Percentiles rank a stretch among this genome's conserved stretches.
phyloP scores from a whole-genome alignment of 2,113 vertebrate species.

The Panurus biarmicus region DNA sequence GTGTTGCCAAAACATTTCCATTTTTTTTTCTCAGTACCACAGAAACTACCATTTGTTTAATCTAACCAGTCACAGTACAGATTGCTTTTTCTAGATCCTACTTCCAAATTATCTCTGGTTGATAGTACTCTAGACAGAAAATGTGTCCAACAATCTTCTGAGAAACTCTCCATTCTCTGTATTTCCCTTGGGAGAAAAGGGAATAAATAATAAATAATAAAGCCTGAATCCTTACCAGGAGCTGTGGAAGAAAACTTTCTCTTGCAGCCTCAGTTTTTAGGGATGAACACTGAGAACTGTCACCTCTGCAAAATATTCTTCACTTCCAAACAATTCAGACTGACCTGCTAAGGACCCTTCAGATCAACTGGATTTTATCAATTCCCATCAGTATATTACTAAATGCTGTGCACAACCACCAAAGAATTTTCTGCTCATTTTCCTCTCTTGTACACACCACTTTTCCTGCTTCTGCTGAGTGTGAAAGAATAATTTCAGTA shows the following conservation, averaged over 20 bases:
- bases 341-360: background rate
- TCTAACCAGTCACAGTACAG: background rate
- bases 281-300: background rate
- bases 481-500: background rate
- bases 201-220: no score
- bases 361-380: background rate
- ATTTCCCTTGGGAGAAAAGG: background rate
- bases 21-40: background rate
- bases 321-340: background rate
- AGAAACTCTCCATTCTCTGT: background rate
- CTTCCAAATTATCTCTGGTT: background rate
- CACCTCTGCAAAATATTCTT: background rate
- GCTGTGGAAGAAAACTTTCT: background rate
- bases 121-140: background rate
- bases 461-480: background rate
- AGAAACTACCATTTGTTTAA: conserved; percentile 2
- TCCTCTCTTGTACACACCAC: background rate
- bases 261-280: background rate
- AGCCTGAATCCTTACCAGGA: background rate
- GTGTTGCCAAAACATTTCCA: background rate
- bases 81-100: background rate
- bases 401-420: background rate
- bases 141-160: background rate
- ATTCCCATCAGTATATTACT: background rate
- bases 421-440: background rate